Evolutionary conservation across 2,888 invertebrate species (phyloP), one percentile per base, ranked within the genome.

Genomic region (Venustoraphidia nigricollis): DNA sequence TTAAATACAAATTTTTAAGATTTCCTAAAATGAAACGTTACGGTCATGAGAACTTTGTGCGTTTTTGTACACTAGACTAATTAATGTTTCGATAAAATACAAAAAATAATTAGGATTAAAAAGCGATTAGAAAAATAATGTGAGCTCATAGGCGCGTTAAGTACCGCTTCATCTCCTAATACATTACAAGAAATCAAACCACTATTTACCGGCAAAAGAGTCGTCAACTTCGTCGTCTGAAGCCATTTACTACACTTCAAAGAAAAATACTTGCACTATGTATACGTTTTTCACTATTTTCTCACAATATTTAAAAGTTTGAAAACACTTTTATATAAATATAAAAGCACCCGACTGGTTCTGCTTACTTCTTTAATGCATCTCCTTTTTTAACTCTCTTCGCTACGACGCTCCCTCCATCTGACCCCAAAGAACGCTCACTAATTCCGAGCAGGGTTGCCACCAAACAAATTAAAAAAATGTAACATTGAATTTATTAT

Each of bases 171-270:
- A 57, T 56, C 59, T 60, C 56, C 53, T 57, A 59, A 59, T 58
- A 57, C 56, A 57, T 56, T 55, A 53, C 57, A 54, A 59, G 58
- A 60, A 59, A 61, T 55, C 55, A 56, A 58, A 57, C 58, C 60
- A 61, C 61, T 60, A 70, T 81, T 85, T 75, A 88, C 89, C 88
- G 75, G 84, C 86, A 65, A 81, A 83, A 66, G 80, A 83, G 66
- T 87, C 89, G 62, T 88, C 88, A 66, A 87, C 80, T 71, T 88
- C 88, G 64, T 88, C 88, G 62, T 88, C 88, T 55, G 88, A 88
- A 69, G 87, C 88, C 88, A 88, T 88, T 68, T 38, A 36, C 27
- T 27, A 42, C 42, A 42, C 27, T 14, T 34, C 6, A 42, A 42
- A 34, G 34, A 17, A 42, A 42, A 27, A 27, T 27, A 27, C 27